Evolutionary conservation across 2,888 invertebrate genomes (phyloP).

Genomic region (Drosophila fungiperda): DNA sequence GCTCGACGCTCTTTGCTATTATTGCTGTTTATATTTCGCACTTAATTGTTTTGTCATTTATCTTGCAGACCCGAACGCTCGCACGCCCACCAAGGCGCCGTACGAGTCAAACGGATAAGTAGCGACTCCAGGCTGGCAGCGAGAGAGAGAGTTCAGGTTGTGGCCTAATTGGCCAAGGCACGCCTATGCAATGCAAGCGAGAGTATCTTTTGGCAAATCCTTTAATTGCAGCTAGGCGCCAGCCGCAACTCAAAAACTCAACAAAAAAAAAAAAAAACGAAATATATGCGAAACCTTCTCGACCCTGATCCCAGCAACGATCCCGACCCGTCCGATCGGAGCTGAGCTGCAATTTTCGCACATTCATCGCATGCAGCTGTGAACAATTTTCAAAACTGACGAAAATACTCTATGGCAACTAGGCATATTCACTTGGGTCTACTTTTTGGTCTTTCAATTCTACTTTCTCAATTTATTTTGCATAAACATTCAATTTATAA

Average conservation of each 20-base stretch:
- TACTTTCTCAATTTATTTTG: background rate
- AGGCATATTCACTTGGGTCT: constrained; percentile 12
- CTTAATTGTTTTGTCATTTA: constrained; percentile 84
- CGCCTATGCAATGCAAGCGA: constrained; percentile 28
- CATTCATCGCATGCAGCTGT: constrained; percentile 70
- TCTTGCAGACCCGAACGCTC: constrained; percentile 61
- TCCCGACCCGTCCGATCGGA: background rate
- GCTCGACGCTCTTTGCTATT: constrained; percentile 35
- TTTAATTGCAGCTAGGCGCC: constrained; percentile 74
- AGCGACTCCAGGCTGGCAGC: background rate
- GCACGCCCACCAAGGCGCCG: constrained; percentile 30
- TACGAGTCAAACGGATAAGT: background rate
- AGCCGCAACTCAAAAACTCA: constrained; percentile 18
- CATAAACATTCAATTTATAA: background rate
- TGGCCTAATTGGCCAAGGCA: constrained; percentile 61
- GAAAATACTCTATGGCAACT: constrained; percentile 8
- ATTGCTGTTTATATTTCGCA: constrained; percentile 82
- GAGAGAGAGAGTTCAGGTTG: constrained; percentile 1
- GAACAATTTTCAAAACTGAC: constrained; percentile 55
- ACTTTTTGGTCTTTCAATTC: background rate
- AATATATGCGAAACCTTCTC: constrained; percentile 4
- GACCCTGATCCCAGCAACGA: constrained; percentile 1
- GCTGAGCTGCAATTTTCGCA: constrained; percentile 50
- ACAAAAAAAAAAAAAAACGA: background rate
- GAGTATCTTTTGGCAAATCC: constrained; percentile 65